Evolutionary conservation across 1,140 invertebrate genomes (phyloP).

Genomic region (Drosophila ercepeae): DNA sequence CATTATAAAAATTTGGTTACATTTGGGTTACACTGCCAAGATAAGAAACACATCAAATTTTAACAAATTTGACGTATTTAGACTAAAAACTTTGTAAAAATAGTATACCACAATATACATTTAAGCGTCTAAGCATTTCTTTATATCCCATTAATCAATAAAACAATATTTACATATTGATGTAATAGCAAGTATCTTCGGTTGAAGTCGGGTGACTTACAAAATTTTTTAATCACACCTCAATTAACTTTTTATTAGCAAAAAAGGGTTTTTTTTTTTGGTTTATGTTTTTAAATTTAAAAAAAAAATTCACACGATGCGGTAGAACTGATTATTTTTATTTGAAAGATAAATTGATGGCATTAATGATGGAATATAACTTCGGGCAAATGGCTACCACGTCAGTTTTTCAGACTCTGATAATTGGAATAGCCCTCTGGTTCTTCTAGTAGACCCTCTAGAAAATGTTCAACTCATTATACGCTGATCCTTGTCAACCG

Average conservation of each 20-base stretch:
- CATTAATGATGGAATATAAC: too few species aligned
- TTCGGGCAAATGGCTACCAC: too few species aligned
- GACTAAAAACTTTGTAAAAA: neutral
- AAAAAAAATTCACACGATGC: too few species aligned
- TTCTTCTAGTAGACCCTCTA: constrained; percentile 2
- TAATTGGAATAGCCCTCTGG: neutral
- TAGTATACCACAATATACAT: constrained; percentile 5
- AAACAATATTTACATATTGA: neutral
- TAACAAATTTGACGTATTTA: neutral
- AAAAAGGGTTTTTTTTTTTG: too few species aligned
- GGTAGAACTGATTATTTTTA: too few species aligned
- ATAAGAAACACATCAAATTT: neutral
- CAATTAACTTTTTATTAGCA: constrained; percentile 8
- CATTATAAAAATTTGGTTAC: neutral
- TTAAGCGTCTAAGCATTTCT: neutral
- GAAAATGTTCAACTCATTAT: constrained; percentile 46
- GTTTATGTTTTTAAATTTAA: too few species aligned
- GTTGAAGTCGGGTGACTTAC: too few species aligned
- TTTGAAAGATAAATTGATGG: too few species aligned
- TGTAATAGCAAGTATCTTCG: neutral
- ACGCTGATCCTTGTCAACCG: constrained; percentile 27
- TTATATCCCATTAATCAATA: neutral
- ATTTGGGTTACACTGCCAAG: constrained; percentile 12
- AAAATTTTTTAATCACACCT: constrained; percentile 2
- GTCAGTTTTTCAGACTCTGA: too few species aligned